Evolutionary conservation across 2,888 invertebrate genomes (phyloP), one percentile per base, ranked within the genome.

Genomic region (Eueremaeus valkanovi): DNA sequence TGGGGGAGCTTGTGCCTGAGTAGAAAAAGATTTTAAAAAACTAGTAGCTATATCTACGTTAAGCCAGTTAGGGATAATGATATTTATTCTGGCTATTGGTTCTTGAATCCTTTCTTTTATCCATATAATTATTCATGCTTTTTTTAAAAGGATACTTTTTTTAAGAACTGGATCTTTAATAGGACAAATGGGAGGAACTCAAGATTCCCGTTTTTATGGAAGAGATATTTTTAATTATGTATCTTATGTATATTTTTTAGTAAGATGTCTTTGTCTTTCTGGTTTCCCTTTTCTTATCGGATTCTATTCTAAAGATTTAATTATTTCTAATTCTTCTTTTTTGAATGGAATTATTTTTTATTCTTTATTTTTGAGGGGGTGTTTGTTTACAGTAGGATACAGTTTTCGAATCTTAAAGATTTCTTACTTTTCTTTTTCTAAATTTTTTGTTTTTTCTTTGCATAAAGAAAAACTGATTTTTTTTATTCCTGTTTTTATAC

Each of bases 31-130:
- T 85, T 85, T 89, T 82, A 90, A 90, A 84, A 90, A 90, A 85
- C 89, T 90, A 87, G 89, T 91, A 89, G 90, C 90, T 81, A 85
- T 89, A 81, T 90, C 90, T 0, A 90, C 90, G 79, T 86, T 91
- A 83, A 90, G 90, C 1, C 90, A 91, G 82, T 85, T 91, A 82
- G 90, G 90, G 0, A 86, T 91, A 82, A 90, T 91, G 86, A 88
- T 90, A 83, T 86, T 87, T 84, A 85, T 86, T 84, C 85, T 90
- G 83, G 85, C 86, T 0, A 83, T 88, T 80, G 86, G 87, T 0
- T 84, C 86, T 77, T 81, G 82, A 78, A 83, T 86, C 77, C 85
- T 90, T 81, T 86, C 88, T 80, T 89, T 89, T 87, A 89, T 89
- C 87, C 90, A 90, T 87, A 83, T 90, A 82, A 84, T 90, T 82